Conservation (phyloP, 2,113 vertebrate genomes). For the Proteles cristata region DNA sequence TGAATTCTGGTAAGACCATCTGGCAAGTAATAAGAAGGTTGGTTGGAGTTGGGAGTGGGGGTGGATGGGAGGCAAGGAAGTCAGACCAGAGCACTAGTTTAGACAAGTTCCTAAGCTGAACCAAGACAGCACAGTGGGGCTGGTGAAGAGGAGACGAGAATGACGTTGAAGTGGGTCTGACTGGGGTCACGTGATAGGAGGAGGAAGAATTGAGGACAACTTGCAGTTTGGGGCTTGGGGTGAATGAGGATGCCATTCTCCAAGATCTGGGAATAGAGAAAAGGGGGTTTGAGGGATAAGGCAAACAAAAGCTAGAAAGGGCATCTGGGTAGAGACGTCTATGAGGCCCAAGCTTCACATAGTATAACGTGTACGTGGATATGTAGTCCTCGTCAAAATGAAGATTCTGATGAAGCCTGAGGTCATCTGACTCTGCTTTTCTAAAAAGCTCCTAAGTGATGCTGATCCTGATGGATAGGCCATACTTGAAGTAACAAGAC, state of each 20-base stretch:
- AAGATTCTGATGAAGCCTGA: background rate
- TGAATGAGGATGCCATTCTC: background rate
- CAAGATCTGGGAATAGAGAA: background rate
- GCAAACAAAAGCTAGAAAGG: background rate
- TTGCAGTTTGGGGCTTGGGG: background rate
- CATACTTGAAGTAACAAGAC: background rate
- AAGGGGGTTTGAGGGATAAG: background rate
- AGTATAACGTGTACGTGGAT: background rate
- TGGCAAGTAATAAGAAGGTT: background rate
- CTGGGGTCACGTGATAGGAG: too few species aligned
- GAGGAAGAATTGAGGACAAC: background rate
- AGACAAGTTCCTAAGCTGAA: background rate
- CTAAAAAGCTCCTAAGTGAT: background rate
- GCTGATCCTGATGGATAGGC: background rate
- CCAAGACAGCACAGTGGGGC: background rate
- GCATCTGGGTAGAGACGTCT: background rate
- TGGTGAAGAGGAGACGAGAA: background rate
- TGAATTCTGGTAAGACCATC: background rate
- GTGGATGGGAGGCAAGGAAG: background rate
- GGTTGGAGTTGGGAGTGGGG: background rate
- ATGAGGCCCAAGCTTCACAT: background rate
- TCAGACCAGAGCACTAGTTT: background rate
- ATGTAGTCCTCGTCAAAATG: background rate
- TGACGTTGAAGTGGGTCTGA: background rate
- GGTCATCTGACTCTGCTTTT: background rate